Conservation (phyloP, 2,888 invertebrate species). For the Sialis lutaria region DNA sequence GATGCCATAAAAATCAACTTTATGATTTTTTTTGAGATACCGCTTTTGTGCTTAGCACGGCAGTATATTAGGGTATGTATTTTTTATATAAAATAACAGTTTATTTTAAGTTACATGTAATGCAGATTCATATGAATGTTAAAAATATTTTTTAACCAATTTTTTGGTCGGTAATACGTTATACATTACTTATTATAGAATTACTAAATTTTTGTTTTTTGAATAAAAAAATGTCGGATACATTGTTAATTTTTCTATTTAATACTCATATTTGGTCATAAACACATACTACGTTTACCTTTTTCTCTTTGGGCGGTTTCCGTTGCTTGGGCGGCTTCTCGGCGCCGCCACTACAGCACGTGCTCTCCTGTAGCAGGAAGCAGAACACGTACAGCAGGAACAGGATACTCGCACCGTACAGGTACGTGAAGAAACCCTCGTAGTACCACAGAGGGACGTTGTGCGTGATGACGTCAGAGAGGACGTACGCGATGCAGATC, state of each 20-base stretch:
- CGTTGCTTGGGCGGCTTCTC: slow-evolving; percentile 33
- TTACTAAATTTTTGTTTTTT: no score
- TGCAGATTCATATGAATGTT: no score
- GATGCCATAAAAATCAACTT: no score
- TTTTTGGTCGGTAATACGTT: no score
- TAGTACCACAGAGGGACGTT: slow-evolving; percentile 83
- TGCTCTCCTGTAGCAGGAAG: slow-evolving; percentile 81
- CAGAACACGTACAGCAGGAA: slow-evolving; percentile 89
- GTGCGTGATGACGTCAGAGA: slow-evolving; percentile 87
- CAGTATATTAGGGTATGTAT: no score
- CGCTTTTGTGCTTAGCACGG: no score
- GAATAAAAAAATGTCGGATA: no score
- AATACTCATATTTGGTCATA: slow-evolving; percentile 12
- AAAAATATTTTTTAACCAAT: no score
- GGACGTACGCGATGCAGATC: slow-evolving; percentile 83
- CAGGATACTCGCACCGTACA: slow-evolving; percentile 83
- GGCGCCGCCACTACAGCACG: slow-evolving; percentile 58
- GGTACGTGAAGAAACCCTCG: slow-evolving; percentile 89
- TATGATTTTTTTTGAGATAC: no score
- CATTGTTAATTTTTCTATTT: slow-evolving; percentile 12
- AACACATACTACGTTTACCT: slow-evolving; percentile 1
- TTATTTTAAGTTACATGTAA: no score
- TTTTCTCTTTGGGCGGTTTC: slow-evolving; percentile 22
- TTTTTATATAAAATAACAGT: no score
- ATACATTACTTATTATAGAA: no score